These are phyloP conservation scores for Enteromius trimaculatus DNA, from an alignment of 2,797 vertebrate genomes.

Conservation along the genomic window DNA sequence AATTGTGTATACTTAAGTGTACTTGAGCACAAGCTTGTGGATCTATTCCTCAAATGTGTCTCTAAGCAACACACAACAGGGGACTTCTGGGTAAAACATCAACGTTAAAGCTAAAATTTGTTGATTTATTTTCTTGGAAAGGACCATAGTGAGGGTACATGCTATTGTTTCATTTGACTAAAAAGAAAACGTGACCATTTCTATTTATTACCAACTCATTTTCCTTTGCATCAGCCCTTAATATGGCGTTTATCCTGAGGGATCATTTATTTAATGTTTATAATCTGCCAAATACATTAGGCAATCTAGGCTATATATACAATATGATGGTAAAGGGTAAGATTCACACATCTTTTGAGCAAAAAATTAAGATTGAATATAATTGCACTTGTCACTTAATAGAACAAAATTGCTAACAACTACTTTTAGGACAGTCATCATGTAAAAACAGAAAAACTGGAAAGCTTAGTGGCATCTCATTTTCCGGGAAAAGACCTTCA, in stretches of 20 bases:
- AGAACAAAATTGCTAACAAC: background rate
- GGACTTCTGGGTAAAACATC: slow-evolving; percentile 11
- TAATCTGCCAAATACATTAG: background rate
- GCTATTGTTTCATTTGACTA: background rate
- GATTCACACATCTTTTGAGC: background rate
- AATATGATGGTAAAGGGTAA: background rate
- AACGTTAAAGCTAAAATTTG: background rate
- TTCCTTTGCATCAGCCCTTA: background rate
- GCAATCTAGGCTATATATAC: background rate
- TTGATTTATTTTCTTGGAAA: background rate
- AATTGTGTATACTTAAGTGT: slow-evolving; percentile 15
- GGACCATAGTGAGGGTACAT: too few relatives aligned
- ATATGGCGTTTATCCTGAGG: background rate
- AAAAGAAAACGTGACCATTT: background rate
- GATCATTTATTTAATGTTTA: background rate
- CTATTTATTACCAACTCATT: background rate
- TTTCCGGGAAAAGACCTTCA: slow-evolving; percentile 51
- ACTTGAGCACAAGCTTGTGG: background rate
- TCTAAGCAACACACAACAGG: slow-evolving; percentile 24
- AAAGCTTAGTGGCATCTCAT: slow-evolving; percentile 2
- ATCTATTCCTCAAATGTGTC: background rate
- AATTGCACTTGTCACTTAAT: background rate
- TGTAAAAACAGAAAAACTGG: slow-evolving; percentile 36
- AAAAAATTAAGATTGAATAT: background rate
- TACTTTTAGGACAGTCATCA: background rate